Percentiles rank a stretch among this genome's conserved stretches.
These are phyloP conservation scores for Channa striata DNA, from an alignment of 2,797 vertebrate genomes.

Conservation along the genomic window DNA sequence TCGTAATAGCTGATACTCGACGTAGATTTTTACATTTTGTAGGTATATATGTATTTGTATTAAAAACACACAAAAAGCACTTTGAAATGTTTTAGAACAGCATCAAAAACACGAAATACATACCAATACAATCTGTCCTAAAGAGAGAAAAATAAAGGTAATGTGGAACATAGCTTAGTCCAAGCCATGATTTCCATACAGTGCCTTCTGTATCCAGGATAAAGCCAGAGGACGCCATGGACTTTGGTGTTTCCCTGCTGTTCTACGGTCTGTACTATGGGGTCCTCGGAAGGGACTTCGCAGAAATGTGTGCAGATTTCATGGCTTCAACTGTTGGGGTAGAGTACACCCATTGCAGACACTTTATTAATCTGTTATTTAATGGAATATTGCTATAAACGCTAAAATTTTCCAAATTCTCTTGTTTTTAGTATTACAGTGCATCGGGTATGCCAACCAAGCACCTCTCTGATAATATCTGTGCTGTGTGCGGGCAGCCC, in stretches of 20 bases:
- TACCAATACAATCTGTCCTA: background rate
- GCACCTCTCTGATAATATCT: constrained; percentile 96
- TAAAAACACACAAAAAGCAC: background rate
- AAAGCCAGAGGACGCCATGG: constrained; percentile 98
- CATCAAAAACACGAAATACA: background rate
- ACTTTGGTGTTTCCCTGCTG: constrained; percentile 96
- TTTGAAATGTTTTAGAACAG: background rate
- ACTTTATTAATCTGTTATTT: background rate
- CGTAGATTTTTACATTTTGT: background rate
- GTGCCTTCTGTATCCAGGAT: constrained; percentile 82
- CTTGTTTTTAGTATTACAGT: constrained; percentile 90
- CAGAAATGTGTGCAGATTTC: constrained; percentile 98
- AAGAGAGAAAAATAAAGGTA: background rate
- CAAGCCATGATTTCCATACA: background rate
- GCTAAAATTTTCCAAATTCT: background rate
- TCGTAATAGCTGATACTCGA: background rate
- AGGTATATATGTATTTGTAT: background rate
- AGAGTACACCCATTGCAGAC: constrained; percentile 54
- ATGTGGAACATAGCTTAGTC: background rate
- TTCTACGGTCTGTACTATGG: constrained; percentile 99
- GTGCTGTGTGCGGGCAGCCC: constrained; percentile 96
- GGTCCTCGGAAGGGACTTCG: constrained; percentile 96
- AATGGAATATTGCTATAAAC: background rate
- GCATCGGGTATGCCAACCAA: constrained; percentile 98
- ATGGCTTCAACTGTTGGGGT: constrained; percentile 99